Evolutionary conservation across 1,140 invertebrate species (phyloP).

Genomic region (Hyposmocoma kahamanoa): DNA sequence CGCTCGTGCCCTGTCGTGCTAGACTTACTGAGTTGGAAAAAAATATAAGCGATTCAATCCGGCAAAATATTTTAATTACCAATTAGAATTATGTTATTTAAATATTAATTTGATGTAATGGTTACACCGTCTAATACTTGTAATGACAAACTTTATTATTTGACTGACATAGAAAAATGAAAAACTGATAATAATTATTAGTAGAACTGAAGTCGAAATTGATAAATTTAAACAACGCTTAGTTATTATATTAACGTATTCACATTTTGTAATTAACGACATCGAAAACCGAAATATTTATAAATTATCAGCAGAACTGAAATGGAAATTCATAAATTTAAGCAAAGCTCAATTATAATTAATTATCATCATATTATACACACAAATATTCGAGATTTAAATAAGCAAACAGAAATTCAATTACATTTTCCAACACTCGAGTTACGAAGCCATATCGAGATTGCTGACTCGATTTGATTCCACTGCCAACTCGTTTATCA

Average conservation of each 20-base stretch:
- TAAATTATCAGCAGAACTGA: not conserved
- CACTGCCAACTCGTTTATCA: constrained; percentile 3
- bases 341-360: not conserved
- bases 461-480: not conserved
- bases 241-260: not conserved
- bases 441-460: not conserved
- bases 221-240: not conserved
- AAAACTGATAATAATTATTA: too few relatives aligned
- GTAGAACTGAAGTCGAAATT: too few relatives aligned
- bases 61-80: too few relatives aligned
- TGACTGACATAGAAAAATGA: too few relatives aligned
- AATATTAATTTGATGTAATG: too few relatives aligned
- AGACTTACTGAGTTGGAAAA: too few relatives aligned
- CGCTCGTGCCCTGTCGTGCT: too few relatives aligned
- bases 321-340: not conserved
- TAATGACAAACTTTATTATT: too few relatives aligned
- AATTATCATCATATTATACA: not conserved
- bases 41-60: too few relatives aligned
- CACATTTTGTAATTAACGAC: not conserved
- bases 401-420: not conserved
- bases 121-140: too few relatives aligned
- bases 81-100: too few relatives aligned
- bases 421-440: not conserved
- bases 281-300: not conserved
- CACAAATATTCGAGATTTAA: not conserved